Percentiles rank a stretch among this genome's conserved stretches.
Conservation (phyloP, 2,888 invertebrate species). For the Linhomoeus sp. region DNA sequence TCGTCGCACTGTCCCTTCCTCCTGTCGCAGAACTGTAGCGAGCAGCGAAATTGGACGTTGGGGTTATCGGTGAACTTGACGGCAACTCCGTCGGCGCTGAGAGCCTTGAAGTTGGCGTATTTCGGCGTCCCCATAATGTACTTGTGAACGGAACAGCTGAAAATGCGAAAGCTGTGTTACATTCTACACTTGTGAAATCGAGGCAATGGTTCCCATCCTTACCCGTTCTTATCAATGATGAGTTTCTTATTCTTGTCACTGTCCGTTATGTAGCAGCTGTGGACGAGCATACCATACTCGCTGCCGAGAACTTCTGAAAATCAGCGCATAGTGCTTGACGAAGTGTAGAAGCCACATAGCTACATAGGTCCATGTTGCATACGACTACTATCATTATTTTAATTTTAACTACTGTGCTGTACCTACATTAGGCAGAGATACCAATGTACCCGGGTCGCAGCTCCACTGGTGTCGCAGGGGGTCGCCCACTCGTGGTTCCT, state of each 20-base stretch:
- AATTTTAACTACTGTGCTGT: too few species aligned
- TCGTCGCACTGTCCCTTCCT: constrained; percentile 10
- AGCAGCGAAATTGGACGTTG: constrained; percentile 9
- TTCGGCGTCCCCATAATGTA: constrained; percentile 8
- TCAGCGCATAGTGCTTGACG: constrained; percentile 8
- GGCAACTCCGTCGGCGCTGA: constrained; percentile 3
- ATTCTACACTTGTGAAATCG: not conserved
- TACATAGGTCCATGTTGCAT: too few species aligned
- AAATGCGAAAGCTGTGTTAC: not conserved
- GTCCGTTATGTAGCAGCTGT: constrained; percentile 3
- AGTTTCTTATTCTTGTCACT: not conserved
- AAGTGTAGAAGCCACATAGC: too few species aligned
- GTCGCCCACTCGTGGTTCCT: constrained; percentile 3
- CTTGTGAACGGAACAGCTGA: constrained; percentile 10
- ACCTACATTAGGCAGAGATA: too few species aligned
- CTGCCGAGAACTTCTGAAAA: constrained; percentile 5
- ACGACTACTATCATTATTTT: too few species aligned
- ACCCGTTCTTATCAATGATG: constrained; percentile 6
- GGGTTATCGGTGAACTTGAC: constrained; percentile 9
- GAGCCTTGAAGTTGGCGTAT: constrained; percentile 6
- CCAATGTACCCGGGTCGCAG: constrained; percentile 5
- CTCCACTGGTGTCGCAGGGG: constrained; percentile 3
- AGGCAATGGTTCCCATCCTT: not conserved
- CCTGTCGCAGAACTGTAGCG: constrained; percentile 10
- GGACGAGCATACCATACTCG: constrained; percentile 7